Evolutionary conservation across 2,113 vertebrate species (phyloP).

Genomic region (Platichthys stellatus): DNA sequence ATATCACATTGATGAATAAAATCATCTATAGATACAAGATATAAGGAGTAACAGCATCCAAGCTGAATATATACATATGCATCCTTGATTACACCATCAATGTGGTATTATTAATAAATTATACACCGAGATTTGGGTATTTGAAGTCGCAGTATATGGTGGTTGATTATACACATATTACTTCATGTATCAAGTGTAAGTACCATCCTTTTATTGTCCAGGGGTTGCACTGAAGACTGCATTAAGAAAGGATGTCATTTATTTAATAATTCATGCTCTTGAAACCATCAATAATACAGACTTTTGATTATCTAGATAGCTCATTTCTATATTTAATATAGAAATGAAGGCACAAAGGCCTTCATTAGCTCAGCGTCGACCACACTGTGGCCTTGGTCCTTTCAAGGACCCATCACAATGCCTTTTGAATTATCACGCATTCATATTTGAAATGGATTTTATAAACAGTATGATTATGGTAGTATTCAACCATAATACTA

Average conservation of each 20-base stretch:
- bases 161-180: slow-evolving; percentile 10
- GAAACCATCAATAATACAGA: neutral
- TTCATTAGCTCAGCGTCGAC: neutral
- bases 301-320: neutral
- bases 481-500: too few relatives aligned
- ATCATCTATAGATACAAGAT: too few relatives aligned
- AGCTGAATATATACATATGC: neutral
- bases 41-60: neutral
- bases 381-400: too few relatives aligned
- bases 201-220: too few relatives aligned
- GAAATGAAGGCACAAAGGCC: neutral
- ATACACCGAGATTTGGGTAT: neutral
- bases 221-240: neutral
- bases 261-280: neutral
- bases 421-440: too few relatives aligned
- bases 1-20: too few relatives aligned
- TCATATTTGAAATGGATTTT: too few relatives aligned
- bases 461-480: too few relatives aligned
- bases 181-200: too few relatives aligned
- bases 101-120: too few relatives aligned
- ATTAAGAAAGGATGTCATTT: neutral
- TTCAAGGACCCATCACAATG: too few relatives aligned
- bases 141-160: neutral
- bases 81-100: slow-evolving; percentile 28
- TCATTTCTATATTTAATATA: neutral